Conservation (phyloP, 1,140 invertebrate species). For the Drosophila pseudoobscura region DNA sequence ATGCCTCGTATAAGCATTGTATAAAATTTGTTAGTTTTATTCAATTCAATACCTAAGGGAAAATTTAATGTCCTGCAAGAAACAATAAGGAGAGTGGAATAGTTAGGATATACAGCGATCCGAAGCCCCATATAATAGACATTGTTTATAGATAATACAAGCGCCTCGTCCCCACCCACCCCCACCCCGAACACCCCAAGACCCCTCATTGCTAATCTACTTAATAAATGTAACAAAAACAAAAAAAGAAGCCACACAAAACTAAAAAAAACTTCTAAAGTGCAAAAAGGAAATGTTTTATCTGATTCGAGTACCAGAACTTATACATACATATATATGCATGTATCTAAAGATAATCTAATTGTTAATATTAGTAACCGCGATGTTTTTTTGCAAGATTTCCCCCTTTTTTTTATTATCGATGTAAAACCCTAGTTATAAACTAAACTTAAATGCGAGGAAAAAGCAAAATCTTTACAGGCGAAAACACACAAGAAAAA, state of each 20-base stretch:
- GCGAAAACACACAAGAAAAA: no score
- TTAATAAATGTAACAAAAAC: conserved; percentile 61
- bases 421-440: conserved; percentile 75
- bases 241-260: conserved; percentile 29
- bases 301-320: conserved; percentile 70
- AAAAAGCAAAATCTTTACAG: conserved; percentile 44
- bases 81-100: conserved; percentile 39
- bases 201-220: conserved; percentile 50
- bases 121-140: conserved; percentile 41
- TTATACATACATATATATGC: conserved; percentile 43
- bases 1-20: no score
- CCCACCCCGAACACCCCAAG: conserved; percentile 21
- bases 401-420: conserved; percentile 69
- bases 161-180: neutral
- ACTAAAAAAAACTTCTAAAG: conserved; percentile 63
- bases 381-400: conserved; percentile 67
- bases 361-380: conserved; percentile 57
- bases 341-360: conserved; percentile 1
- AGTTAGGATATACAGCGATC: conserved; percentile 37
- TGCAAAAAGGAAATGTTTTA: conserved; percentile 62
- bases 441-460: conserved; percentile 63
- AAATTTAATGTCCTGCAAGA: conserved; percentile 46
- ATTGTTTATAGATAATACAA: conserved; percentile 55
- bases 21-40: neutral
- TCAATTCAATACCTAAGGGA: conserved; percentile 3